These are phyloP conservation scores for Stichodactyla mertensii DNA, from an alignment of 64 coral and sea anemone genomes.

Conservation along the genomic window DNA sequence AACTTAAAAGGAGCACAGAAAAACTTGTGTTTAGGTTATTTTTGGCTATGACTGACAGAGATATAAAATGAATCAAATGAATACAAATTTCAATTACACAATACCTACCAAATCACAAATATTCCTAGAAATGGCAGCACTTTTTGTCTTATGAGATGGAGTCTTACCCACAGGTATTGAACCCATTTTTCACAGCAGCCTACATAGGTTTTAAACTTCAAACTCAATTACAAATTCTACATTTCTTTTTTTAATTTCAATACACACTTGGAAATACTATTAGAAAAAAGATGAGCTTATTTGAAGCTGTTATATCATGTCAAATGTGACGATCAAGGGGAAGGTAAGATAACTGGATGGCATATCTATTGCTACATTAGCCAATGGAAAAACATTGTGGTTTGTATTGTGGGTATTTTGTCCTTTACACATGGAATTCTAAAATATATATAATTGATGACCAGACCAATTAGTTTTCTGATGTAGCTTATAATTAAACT, in stretches of 20 bases:
- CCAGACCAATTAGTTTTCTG: background rate
- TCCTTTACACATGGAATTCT: background rate
- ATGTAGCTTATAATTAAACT: no score
- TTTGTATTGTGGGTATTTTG: background rate
- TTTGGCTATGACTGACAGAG: no score
- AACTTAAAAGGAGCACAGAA: no score
- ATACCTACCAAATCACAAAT: background rate
- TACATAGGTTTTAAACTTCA: no score
- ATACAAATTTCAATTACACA: no score
- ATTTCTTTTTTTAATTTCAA: background rate
- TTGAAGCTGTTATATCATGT: background rate
- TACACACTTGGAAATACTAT: background rate
- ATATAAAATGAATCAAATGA: no score
- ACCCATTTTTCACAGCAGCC: background rate
- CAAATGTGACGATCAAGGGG: background rate
- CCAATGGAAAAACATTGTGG: background rate
- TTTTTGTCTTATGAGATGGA: background rate
- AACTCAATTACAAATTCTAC: background rate
- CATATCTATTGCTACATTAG: background rate
- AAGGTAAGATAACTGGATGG: background rate
- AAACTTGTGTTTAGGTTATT: no score
- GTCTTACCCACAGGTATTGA: background rate
- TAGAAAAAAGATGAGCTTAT: background rate
- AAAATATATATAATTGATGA: background rate
- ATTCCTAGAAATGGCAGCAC: background rate